phyloP scores from a whole-genome alignment of 2,888 invertebrate species.

The Dryobotodes eremita region DNA sequence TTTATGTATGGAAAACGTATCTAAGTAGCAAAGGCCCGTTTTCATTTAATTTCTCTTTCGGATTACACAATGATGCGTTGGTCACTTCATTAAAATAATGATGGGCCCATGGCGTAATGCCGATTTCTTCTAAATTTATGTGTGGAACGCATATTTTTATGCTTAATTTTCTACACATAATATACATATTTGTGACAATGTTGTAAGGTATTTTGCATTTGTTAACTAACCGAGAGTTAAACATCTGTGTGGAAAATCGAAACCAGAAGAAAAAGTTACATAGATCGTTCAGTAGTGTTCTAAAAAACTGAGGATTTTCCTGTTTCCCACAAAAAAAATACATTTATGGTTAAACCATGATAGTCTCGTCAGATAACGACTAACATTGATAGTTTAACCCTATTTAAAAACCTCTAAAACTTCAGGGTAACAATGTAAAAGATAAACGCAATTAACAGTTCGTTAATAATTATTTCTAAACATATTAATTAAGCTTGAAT shows the following conservation, averaged over 20 bases:
- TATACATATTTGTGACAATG: constrained; percentile 21
- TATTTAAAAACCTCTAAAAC: constrained; percentile 38
- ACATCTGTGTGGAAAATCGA: not conserved
- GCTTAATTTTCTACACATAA: not conserved
- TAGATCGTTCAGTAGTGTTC: not conserved
- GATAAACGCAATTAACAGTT: constrained; percentile 53
- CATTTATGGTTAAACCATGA: not conserved
- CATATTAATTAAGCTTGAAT: constrained; percentile 54
- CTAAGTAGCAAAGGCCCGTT: constrained; percentile 42
- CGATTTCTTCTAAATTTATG: constrained; percentile 21
- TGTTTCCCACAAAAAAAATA: not conserved
- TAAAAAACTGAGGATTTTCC: not conserved
- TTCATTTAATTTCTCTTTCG: constrained; percentile 65
- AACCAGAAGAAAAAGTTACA: not conserved
- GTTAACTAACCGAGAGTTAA: not conserved
- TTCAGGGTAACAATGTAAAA: constrained; percentile 46
- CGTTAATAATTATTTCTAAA: constrained; percentile 48
- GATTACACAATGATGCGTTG: constrained; percentile 58
- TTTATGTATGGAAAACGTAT: constrained; percentile 53
- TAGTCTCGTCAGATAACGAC: not conserved
- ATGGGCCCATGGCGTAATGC: constrained; percentile 26
- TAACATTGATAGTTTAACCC: not conserved
- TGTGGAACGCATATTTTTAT: constrained; percentile 24
- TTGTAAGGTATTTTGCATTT: constrained; percentile 19
- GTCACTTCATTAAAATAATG: constrained; percentile 54